Evolutionary conservation across 2,113 vertebrate genomes (phyloP), one percentile per base, ranked within the genome.

Genomic region (Copsychus sechellarum): DNA sequence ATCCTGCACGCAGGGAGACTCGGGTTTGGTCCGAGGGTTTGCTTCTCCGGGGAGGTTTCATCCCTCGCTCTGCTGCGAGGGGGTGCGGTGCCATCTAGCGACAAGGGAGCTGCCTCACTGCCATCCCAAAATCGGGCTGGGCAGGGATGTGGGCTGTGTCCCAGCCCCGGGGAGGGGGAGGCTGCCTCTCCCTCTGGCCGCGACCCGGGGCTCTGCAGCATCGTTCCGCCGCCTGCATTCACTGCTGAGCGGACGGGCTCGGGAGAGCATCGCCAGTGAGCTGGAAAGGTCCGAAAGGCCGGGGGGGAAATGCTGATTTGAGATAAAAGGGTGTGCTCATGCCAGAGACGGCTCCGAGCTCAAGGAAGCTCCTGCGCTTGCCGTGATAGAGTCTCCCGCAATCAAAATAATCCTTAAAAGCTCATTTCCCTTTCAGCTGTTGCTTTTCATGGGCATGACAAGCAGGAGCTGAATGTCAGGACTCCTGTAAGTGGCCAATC

Each of bases 21-120:
- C 20, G 1, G 70, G 6, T 12, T 81, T 23, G 20, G 7, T 14
- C 24, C 53, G 29, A 34, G 0, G 4, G 1, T 7, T n/a, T 4
- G 6, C 53, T 40, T 5, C 29, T 0, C 18, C 11, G 29, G 38
- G 21, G 14, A n/a, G 17, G 45, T 3, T 14, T 2, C 38, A 19
- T 9, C n/a, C 51, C 24, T 31, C 11, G 36, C 7, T 29, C 33
- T 40, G 38, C 79, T 87, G 69, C 58, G 28, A 89, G 51, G 56
- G 50, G 29, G 31, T 54, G 48, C 29, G 64, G 42, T 96, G 97
- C 95, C 97, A 96, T 82, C 97, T 97, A 94, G 95, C 25, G 97
- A 91, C 85, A 22, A 1, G 0, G 5, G 33, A 8, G 2, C 45
- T 0, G 2, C 3, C 45, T 60, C 47, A 0, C 34, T 40, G 7